A percentile compares a stretch with the other conserved stretches of the same genome.
These are phyloP conservation scores for Axea sp. DNA, from an alignment of 2,888 invertebrate species.

Conservation along the genomic window DNA sequence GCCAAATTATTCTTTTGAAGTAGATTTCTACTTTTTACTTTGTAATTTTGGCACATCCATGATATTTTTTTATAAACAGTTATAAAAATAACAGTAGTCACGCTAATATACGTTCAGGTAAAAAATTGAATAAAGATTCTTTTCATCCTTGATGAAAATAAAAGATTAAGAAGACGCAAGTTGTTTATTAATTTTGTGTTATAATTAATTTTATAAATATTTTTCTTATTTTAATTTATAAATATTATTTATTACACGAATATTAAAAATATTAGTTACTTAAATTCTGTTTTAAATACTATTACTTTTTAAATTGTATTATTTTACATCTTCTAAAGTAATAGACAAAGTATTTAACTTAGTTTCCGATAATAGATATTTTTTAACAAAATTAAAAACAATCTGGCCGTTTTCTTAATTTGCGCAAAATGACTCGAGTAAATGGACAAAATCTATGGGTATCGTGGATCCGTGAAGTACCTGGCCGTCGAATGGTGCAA, in stretches of 20 bases:
- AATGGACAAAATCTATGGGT: conserved; percentile 63
- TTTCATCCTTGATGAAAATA: too few species aligned
- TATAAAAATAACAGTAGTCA: conserved; percentile 40
- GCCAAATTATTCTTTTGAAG: conserved; percentile 7
- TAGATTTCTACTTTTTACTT: not conserved
- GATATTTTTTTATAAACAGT: conserved; percentile 15
- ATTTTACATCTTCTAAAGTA: too few species aligned
- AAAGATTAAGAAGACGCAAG: too few species aligned
- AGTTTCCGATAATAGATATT: not conserved
- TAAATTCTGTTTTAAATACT: too few species aligned
- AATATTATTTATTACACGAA: too few species aligned
- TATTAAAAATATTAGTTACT: too few species aligned
- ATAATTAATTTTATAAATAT: too few species aligned
- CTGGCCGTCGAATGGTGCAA: conserved; percentile 80
- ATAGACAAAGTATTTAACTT: too few species aligned
- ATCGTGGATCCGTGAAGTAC: conserved; percentile 70
- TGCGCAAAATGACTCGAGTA: conserved; percentile 26
- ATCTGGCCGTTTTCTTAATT: conserved; percentile 3
- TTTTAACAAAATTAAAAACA: not conserved
- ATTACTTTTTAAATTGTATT: too few species aligned
- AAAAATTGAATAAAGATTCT: conserved; percentile 13
- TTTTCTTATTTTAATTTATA: too few species aligned
- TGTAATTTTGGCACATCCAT: conserved; percentile 20
- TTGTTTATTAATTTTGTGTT: too few species aligned
- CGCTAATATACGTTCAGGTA: conserved; percentile 36